Base-by-base conservation (phyloP, 2,797 vertebrate genomes). In the Heterohyrax brucei region DNA sequence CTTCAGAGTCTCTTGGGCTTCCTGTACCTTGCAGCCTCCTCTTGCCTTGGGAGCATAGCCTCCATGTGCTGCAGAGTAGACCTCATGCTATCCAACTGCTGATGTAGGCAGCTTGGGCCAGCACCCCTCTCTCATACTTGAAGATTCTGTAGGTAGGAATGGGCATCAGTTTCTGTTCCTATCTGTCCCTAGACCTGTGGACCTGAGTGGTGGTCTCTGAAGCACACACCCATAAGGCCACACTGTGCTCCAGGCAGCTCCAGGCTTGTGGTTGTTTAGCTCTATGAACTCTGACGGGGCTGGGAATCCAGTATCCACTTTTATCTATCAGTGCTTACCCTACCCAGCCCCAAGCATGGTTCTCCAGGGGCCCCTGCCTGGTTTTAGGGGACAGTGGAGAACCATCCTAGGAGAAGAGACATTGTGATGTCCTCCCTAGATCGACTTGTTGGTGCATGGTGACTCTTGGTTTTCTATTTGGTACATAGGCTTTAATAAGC, bases 311-410 rank as follows among this genome's bases (percentile, higher is more conserved):
- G 24, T 1, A 10, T 28, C 39, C 83, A 12, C 53, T 13, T 13
- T 56, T 0, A 0, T 6, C 50, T 26, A 2, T 10, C 8, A 3
- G 30, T 53, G 10, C 26, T 13, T 24, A 10, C 7, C 48, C 5
- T 12, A 4, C 33, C 6, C 3, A 19, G 13, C 21, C 9, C 21
- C 48, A 1, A 1, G 5, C 9, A 6, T 6, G 7, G 62, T 7
- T 64, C 30, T 33, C 30, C 19, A 18, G 64, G 39, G 28, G 28
- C 10, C 48, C 44, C 6, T 59, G 10, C 26, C 12, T 39, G 22
- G 4, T 73, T 59, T 78, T 53, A 0, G 33, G 9, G 5, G 21
- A 16, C 1, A 24, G n/a, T 28, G 9, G 66, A 44, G 44, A 12
- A 30, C 22, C 75, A 7, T 28, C 3, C 3, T 18, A 16, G 9